Percentiles rank a stretch among this genome's conserved stretches.
These are phyloP conservation scores for Mus spretus DNA, from an alignment of 2,797 vertebrate genomes.

Conservation along the genomic window DNA sequence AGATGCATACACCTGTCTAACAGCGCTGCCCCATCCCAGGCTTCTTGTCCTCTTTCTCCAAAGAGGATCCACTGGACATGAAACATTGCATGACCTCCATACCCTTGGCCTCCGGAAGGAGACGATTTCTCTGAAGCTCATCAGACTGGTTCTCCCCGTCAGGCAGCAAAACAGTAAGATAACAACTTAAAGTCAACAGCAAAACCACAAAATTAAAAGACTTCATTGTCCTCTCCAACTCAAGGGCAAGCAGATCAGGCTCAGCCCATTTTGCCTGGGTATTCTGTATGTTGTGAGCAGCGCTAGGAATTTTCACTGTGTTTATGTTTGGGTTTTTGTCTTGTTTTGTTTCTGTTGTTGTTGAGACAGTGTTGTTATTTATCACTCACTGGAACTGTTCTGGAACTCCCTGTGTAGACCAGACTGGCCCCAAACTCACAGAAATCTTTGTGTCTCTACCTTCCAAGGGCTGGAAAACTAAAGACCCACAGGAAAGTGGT, in stretches of 20 bases:
- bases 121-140: neutral
- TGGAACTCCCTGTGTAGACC: neutral
- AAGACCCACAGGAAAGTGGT: neutral
- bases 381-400: neutral
- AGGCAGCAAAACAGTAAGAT: neutral
- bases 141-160: neutral
- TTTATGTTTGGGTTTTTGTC: neutral
- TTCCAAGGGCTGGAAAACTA: neutral
- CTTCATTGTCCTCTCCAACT: neutral
- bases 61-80: neutral
- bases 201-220: neutral
- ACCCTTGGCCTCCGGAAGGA: neutral
- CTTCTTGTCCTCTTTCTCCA: neutral
- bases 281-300: neutral
- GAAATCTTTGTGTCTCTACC: neutral
- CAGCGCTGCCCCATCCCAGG: accelerated
- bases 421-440: neutral
- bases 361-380: neutral
- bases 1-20: too few relatives aligned
- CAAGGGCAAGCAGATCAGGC: neutral
- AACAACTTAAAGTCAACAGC: neutral
- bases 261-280: too few relatives aligned
- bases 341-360: neutral
- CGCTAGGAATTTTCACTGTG: neutral
- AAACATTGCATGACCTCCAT: neutral